Base-by-base conservation (phyloP, 2,797 vertebrate species). In the Ctenochaetus hawaiiensis region DNA sequence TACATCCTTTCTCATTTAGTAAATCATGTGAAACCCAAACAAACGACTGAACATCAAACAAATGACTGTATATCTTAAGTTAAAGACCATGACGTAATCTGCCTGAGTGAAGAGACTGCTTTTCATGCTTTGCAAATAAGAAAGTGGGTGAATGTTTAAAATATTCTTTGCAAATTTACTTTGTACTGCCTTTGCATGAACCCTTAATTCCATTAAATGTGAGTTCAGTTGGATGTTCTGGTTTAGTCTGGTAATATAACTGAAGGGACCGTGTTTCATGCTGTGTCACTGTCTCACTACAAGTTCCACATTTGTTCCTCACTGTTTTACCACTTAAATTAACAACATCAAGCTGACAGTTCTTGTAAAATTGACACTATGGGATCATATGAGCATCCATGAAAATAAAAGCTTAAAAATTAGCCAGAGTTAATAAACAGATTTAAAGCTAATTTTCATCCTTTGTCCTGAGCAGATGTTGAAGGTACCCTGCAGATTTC, bases 21-120 rank as follows among this genome's bases (percentile, higher is more conserved):
- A 72, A 81, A 70, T 74, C 58, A 20, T 75, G 41, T 75, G 67
- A 83, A 83, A 78, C 47, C 39, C 67, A 82, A 75, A 71, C 65
- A 72, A 51, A 84, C 0, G 41, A 70, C 10, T 78, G 39, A 74
- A 72, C 53, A 70, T 78, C 62, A 75, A 70, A 54, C 52, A 76
- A 79, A 72, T 59, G 20, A 75, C 30, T 75, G 41, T 41, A 39
- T 66, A 68, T 64, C 59, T 82, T 57, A 34, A 69, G 22, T 57
- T 61, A 69, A 76, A 68, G 45, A 63, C 53, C 48, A 22, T 47
- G 51, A 58, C 52, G 51, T 58, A 75, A 73, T 72, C 37, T 49
- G 73, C 53, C 34, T 22, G 34, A 64, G 59, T 67, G 67, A 58
- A 77, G 53, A 43, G 34, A 68, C 14, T 22, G 44, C 17, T 41